Evolutionary conservation across 1,140 invertebrate species (phyloP), one percentile per base, ranked within the genome.

Genomic region (Triops longicaudatus): DNA sequence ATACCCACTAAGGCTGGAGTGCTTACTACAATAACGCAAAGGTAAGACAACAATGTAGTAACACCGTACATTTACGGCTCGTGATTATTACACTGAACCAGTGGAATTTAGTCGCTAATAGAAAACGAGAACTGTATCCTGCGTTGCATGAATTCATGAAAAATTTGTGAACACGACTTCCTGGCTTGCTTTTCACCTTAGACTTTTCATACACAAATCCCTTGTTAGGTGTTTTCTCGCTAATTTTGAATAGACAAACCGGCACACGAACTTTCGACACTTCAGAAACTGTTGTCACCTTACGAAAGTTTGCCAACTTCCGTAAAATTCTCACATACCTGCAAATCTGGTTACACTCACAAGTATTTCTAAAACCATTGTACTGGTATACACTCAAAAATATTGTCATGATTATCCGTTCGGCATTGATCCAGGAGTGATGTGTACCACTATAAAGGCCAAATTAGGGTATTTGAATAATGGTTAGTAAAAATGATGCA

Each of bases 1-100:
- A 90, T 83, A 10, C 86, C 89, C n/a, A 90, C 84, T 43, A 90
- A 81, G 10, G 87, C 86, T n/a, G 88, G 86, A 37, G 87, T 88
- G 75, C 88, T 87, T 76, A 89, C 90, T 90, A 84, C 1, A 87
- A 88, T 77, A 63, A 80, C 78, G 78, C 74, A 79, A 78, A 77
- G 73, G 83, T n/a, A 26, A 76, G n/a, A 76, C 43, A 76, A 76
- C 44, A 42, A 37, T 75, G 6, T 75, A 27, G 41, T 22, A 75
- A n/a, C n/a, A n/a, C n/a, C n/a, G n/a, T 42, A 37, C 26, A 28
- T 50, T 2, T 26, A 42, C n/a, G 12, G 26, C 12, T 75, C 26
- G 1, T 37, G 9, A 14, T n/a, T 1, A n/a, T 10, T 14, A 37
- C 44, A 75, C 26, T 75, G 26, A 6, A 44, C 22, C 14, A 27